A percentile compares a stretch with the other conserved stretches of the same genome.
Evolutionary conservation across 2,797 vertebrate genomes (phyloP).

Genomic region (Pseudotriccus pelzelni): DNA sequence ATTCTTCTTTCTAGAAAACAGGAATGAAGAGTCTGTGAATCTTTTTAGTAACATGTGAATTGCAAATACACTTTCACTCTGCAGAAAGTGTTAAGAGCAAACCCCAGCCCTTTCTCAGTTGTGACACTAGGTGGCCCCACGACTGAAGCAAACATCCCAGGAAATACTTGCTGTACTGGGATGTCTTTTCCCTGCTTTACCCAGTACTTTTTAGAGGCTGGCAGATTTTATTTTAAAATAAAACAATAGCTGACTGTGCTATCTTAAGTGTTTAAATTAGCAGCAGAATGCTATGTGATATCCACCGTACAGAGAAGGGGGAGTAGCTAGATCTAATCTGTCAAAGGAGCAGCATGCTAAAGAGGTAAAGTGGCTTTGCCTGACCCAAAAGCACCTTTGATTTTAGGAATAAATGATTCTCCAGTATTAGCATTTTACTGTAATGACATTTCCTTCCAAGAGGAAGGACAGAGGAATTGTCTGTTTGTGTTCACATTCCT

Average conservation of each 20-base stretch:
- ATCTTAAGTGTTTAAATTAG: neutral
- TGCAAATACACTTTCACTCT: neutral
- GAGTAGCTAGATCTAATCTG: neutral
- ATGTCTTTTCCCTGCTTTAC: neutral
- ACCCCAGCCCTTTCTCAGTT: neutral
- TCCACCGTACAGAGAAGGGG: neutral
- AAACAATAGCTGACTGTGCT: neutral
- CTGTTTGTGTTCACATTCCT: rapidly evolving
- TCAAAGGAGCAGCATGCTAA: neutral
- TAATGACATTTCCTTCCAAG: neutral
- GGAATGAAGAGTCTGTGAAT: neutral
- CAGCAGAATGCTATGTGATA: neutral
- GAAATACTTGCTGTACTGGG: rapidly evolving
- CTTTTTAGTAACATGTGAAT: neutral
- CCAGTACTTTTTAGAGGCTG: neutral
- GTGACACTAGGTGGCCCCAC: conserved; percentile 70
- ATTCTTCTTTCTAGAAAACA: neutral
- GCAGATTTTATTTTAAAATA: neutral
- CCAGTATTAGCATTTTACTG: neutral
- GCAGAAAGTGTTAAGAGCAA: neutral
- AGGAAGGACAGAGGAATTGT: neutral
- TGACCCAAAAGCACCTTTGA: neutral
- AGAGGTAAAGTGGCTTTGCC: neutral
- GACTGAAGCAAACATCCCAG: neutral
- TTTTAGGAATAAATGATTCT: neutral